Evolutionary conservation across 2,797 vertebrate species (phyloP).

Genomic region (Paramormyrops hopkinsi): DNA sequence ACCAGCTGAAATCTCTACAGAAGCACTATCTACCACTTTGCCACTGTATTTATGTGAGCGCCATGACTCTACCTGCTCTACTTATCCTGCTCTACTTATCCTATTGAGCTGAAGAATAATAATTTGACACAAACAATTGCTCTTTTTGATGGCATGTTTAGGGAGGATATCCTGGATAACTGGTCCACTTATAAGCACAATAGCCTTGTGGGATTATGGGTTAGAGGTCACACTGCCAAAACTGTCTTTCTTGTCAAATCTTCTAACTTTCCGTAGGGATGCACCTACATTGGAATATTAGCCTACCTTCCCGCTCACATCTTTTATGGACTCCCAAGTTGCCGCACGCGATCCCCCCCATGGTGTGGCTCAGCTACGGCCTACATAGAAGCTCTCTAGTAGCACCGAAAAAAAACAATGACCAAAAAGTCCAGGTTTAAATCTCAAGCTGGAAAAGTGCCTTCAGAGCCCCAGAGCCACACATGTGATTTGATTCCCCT

Average conservation of each 20-base stretch:
- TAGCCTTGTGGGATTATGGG: background rate
- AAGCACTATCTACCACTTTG: background rate
- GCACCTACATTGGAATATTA: background rate
- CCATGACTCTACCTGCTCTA: background rate
- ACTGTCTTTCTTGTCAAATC: background rate
- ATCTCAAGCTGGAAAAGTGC: background rate
- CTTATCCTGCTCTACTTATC: background rate
- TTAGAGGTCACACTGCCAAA: background rate
- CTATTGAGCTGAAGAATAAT: background rate
- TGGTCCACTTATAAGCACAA: background rate
- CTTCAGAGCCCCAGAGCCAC: background rate
- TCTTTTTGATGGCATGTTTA: background rate
- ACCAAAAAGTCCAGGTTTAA: background rate
- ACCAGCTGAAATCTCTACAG: background rate
- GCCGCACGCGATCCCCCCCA: background rate
- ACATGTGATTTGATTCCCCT: background rate
- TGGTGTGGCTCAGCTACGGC: background rate
- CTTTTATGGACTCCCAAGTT: background rate
- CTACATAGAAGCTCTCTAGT: background rate
- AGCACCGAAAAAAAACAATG: background rate
- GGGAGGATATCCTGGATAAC: background rate
- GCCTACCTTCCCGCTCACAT: background rate
- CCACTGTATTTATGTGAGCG: background rate
- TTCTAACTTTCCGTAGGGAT: background rate
- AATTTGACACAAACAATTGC: background rate